Percentiles rank a stretch among this genome's conserved stretches.
phyloP scores from a whole-genome alignment of 2,113 vertebrate species.

The Microtus pennsylvanicus region DNA sequence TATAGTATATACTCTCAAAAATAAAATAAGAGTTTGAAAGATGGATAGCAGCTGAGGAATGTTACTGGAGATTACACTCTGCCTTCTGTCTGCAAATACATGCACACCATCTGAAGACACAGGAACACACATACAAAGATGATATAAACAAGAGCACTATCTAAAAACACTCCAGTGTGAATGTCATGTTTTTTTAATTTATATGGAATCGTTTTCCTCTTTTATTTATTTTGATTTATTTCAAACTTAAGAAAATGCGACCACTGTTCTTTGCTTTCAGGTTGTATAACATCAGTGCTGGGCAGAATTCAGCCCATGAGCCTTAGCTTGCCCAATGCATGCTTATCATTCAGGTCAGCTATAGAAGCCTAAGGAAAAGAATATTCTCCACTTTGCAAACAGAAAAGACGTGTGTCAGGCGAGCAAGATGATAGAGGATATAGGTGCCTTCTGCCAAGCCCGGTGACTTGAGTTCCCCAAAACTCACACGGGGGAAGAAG shows the following conservation, averaged over 20 bases:
- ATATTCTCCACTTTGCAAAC: background rate
- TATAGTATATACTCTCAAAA: background rate
- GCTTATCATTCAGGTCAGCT: background rate
- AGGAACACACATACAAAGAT: background rate
- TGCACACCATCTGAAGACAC: background rate
- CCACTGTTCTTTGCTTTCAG: background rate
- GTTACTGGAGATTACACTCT: background rate
- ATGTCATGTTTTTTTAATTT: background rate
- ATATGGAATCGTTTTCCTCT: background rate
- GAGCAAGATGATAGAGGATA: background rate
- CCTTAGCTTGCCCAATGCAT: background rate
- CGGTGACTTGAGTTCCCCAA: background rate
- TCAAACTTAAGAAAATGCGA: conserved; percentile 1
- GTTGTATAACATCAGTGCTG: background rate
- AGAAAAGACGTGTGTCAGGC: background rate
- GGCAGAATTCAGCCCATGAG: background rate
- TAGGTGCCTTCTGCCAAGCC: background rate
- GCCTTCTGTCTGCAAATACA: background rate
- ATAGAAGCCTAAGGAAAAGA: background rate
- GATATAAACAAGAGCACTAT: background rate
- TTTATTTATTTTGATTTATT: background rate
- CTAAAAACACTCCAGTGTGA: background rate
- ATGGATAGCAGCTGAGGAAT: background rate
- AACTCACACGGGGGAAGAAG: too few relatives aligned
- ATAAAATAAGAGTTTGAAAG: background rate